phyloP scores from a whole-genome alignment of 2,113 vertebrate genomes.

The Scortum barcoo region DNA sequence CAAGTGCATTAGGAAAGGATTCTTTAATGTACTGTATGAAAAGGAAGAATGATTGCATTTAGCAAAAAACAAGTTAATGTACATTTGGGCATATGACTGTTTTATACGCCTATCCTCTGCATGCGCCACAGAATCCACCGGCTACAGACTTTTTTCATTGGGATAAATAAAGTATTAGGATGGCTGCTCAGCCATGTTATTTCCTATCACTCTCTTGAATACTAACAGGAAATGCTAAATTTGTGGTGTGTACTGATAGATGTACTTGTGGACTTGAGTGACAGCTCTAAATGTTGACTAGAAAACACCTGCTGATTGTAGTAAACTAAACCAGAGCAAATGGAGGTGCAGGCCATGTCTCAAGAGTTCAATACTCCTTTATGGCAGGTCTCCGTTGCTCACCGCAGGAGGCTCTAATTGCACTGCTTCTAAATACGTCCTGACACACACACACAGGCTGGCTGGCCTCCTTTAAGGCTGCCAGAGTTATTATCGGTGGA shows the following conservation, averaged over 20 bases:
- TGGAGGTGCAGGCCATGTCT: conserved; percentile 66
- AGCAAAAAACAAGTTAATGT: background rate
- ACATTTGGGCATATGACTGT: background rate
- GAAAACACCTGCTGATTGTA: conserved; percentile 38
- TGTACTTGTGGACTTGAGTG: conserved; percentile 15
- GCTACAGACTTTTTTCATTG: background rate
- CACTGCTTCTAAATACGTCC: conserved; percentile 78
- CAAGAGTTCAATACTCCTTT: conserved; percentile 72
- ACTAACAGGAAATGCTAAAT: background rate
- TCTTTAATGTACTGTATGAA: background rate
- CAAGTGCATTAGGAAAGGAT: background rate
- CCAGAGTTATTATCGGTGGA: conserved; percentile 82
- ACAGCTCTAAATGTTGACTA: conserved; percentile 19
- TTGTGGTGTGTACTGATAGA: background rate
- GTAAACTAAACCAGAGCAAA: conserved; percentile 57
- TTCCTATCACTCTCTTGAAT: conserved; percentile 11
- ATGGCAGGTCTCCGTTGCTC: conserved; percentile 75
- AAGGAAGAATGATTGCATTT: background rate
- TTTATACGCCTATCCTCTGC: background rate
- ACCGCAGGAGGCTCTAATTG: conserved; percentile 77
- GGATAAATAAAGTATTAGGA: conserved; percentile 14
- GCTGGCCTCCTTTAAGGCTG: conserved; percentile 81
- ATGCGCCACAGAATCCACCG: background rate
- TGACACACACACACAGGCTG: conserved; percentile 60
- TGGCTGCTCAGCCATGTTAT: background rate